A percentile compares a stretch with the other conserved stretches of the same genome.
These are phyloP conservation scores for Austrofundulus limnaeus DNA, from an alignment of 2,113 vertebrate species.

Conservation along the genomic window DNA sequence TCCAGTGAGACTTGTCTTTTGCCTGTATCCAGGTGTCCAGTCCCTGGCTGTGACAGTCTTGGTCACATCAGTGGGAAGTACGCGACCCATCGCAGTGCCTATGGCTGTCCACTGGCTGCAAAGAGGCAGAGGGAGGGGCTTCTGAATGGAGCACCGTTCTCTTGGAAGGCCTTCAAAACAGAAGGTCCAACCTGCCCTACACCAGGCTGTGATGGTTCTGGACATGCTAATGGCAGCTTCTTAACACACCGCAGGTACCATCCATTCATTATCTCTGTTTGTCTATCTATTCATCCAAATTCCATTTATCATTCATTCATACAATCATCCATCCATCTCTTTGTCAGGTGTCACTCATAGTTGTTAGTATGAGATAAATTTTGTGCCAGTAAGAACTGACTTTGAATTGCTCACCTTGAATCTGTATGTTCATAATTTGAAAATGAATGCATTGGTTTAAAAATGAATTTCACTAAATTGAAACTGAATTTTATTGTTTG, in stretches of 20 bases:
- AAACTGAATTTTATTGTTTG: too few species aligned
- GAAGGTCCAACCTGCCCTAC: slow-evolving; percentile 95
- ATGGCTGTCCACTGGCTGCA: slow-evolving; percentile 92
- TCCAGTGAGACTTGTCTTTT: background rate
- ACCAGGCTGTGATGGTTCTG: slow-evolving; percentile 92
- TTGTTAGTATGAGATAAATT: too few species aligned
- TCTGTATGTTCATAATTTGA: too few species aligned
- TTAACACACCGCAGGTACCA: slow-evolving; percentile 95
- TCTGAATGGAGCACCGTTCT: slow-evolving; percentile 89
- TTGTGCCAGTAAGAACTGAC: too few species aligned
- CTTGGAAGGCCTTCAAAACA: slow-evolving; percentile 94
- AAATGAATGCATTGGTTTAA: too few species aligned
- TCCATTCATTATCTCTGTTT: too few species aligned
- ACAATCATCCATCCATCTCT: too few species aligned
- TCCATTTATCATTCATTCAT: too few species aligned
- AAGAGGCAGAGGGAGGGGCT: slow-evolving; percentile 95
- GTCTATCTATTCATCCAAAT: too few species aligned
- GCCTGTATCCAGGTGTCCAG: slow-evolving; percentile 85
- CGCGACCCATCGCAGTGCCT: slow-evolving; percentile 95
- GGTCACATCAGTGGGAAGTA: slow-evolving; percentile 99
- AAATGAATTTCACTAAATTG: too few species aligned
- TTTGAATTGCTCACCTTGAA: too few species aligned
- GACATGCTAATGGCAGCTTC: slow-evolving; percentile 96
- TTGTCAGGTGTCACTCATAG: too few species aligned
- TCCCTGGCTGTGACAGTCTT: slow-evolving; percentile 95